A percentile compares a stretch with the other conserved stretches of the same genome.
These are phyloP conservation scores for Perccottus glenii DNA, from an alignment of 2,113 vertebrate species.

Conservation along the genomic window DNA sequence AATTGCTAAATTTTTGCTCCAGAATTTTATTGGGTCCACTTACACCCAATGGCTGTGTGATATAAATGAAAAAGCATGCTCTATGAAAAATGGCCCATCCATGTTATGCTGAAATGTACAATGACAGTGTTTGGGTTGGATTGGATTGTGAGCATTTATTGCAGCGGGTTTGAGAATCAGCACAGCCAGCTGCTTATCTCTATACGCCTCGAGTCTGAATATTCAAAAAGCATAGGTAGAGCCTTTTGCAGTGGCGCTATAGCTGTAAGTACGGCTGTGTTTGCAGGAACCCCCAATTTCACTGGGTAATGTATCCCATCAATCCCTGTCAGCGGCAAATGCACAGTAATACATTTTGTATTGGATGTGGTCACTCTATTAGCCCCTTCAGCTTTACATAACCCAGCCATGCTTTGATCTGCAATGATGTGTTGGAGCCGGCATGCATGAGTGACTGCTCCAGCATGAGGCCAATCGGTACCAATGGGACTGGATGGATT, in stretches of 20 bases:
- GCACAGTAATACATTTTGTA: slow-evolving; percentile 74
- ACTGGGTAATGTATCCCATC: slow-evolving; percentile 68
- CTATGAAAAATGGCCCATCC: too few relatives aligned
- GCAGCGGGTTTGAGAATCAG: too few relatives aligned
- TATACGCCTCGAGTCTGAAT: not conserved
- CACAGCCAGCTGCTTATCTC: too few relatives aligned
- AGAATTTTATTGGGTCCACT: too few relatives aligned
- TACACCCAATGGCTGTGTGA: too few relatives aligned
- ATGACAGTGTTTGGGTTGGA: too few relatives aligned
- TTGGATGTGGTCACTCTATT: slow-evolving; percentile 75
- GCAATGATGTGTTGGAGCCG: slow-evolving; percentile 59
- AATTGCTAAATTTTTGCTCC: too few relatives aligned
- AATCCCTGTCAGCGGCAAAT: slow-evolving; percentile 69
- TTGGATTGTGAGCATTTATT: too few relatives aligned
- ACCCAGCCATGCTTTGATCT: slow-evolving; percentile 68
- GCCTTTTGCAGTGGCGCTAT: not conserved
- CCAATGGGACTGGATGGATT: slow-evolving; percentile 34
- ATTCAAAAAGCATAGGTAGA: slow-evolving; percentile 1
- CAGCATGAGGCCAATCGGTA: slow-evolving; percentile 30
- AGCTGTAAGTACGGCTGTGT: slow-evolving; percentile 17
- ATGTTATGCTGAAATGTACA: too few relatives aligned
- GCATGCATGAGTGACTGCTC: slow-evolving; percentile 58
- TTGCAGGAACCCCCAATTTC: slow-evolving; percentile 48
- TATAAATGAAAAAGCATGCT: too few relatives aligned
- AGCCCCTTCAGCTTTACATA: slow-evolving; percentile 74